Conservation (phyloP, 2,888 invertebrate genomes). For the Steinernema carpocapsae region DNA sequence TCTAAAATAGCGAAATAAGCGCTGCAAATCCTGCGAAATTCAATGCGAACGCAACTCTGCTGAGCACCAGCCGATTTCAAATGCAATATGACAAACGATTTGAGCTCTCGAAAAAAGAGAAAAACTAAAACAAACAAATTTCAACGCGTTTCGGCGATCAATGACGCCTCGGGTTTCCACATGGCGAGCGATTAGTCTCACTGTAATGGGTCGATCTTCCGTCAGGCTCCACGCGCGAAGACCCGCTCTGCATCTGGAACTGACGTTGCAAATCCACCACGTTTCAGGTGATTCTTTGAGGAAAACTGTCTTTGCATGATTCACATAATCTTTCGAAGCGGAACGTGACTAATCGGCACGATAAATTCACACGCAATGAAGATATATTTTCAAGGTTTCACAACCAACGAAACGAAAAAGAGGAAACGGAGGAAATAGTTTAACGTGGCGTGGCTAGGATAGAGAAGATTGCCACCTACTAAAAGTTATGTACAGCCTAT, state of each 20-base stretch:
- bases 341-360: too few relatives aligned
- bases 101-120: background rate
- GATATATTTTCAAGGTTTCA: background rate
- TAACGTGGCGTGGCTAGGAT: background rate
- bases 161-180: too few relatives aligned
- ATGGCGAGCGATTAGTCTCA: background rate
- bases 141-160: too few relatives aligned
- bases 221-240: constrained; percentile 1
- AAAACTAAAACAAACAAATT: too few relatives aligned
- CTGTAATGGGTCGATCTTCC: background rate
- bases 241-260: background rate
- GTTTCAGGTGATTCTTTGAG: too few relatives aligned
- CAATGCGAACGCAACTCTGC: constrained; percentile 33
- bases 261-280: too few relatives aligned
- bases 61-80: constrained; percentile 7
- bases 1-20: background rate
- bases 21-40: background rate
- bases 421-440: background rate
- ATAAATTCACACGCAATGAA: background rate
- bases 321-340: too few relatives aligned
- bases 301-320: too few relatives aligned
- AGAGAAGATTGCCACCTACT: background rate
- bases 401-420: background rate
- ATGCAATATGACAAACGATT: constrained; percentile 37
- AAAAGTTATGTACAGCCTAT: constrained; percentile 24